A percentile compares a stretch with the other conserved stretches of the same genome.
These are phyloP conservation scores for Scaptodrosophila latifasciaeformis DNA, from an alignment of 2,888 invertebrate genomes.

Conservation along the genomic window DNA sequence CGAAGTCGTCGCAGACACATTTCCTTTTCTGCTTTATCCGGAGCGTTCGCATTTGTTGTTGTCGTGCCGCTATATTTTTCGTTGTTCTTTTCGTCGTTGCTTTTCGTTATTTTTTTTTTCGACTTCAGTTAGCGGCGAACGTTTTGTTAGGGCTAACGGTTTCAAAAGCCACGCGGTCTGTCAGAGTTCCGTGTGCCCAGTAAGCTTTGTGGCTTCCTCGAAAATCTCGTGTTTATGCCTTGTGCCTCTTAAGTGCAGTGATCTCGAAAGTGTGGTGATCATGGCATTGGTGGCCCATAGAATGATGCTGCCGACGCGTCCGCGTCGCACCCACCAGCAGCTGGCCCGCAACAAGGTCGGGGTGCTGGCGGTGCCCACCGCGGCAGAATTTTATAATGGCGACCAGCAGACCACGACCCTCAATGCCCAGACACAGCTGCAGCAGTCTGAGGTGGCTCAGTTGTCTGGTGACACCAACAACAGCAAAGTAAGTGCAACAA, in stretches of 20 bases:
- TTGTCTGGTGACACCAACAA: conserved; percentile 12
- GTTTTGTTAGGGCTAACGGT: conserved; percentile 56
- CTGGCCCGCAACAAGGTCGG: conserved; percentile 64
- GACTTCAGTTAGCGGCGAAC: conserved; percentile 52
- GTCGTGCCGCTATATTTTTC: conserved; percentile 28
- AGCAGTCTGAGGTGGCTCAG: background rate
- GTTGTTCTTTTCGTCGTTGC: conserved; percentile 22
- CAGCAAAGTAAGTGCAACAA: conserved; percentile 60
- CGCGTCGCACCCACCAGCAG: conserved; percentile 48
- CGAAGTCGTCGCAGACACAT: conserved; percentile 22
- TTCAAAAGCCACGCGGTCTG: conserved; percentile 22
- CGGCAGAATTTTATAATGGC: conserved; percentile 48
- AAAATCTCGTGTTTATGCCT: background rate
- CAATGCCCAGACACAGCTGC: conserved; percentile 23
- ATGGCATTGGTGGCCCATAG: conserved; percentile 71
- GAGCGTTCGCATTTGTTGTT: conserved; percentile 42
- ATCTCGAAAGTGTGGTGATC: background rate
- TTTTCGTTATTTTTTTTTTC: conserved; percentile 31
- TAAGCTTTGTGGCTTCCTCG: conserved; percentile 4
- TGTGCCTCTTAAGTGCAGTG: background rate
- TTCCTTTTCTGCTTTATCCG: conserved; percentile 53
- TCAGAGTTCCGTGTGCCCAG: background rate
- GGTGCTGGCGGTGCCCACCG: conserved; percentile 57
- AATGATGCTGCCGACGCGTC: conserved; percentile 63
- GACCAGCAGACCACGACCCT: too few relatives aligned